Evolutionary conservation across 2,888 invertebrate species (phyloP).

Genomic region (Strigamia crassipes): DNA sequence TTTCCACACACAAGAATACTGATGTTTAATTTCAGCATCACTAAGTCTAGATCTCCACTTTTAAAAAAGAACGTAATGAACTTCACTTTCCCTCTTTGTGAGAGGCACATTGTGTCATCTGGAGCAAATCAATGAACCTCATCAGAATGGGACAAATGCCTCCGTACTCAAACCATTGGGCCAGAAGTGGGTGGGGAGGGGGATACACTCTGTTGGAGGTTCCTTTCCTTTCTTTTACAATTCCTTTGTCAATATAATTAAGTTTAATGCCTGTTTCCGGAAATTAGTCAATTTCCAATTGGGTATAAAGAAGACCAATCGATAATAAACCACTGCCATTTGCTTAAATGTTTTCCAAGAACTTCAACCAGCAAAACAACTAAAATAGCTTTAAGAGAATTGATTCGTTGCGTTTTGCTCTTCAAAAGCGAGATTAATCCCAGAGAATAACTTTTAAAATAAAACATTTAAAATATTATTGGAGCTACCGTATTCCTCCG

Average conservation of each 20-base stretch:
- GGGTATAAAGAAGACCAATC: not conserved
- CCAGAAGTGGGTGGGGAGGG: not conserved
- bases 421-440: no score
- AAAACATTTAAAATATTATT: not conserved
- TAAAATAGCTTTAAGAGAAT: no score
- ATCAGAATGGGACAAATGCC: conserved; percentile 42
- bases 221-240: conserved; percentile 25
- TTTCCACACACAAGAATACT: conserved; percentile 42
- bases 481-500: no score
- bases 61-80: conserved; percentile 33
- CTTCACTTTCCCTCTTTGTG: conserved; percentile 8
- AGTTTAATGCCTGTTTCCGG: conserved; percentile 27
- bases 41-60: conserved; percentile 24
- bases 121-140: conserved; percentile 40
- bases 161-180: conserved; percentile 25
- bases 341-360: no score
- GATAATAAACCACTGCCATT: conserved; percentile 7
- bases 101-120: conserved; percentile 26
- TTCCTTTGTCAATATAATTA: conserved; percentile 25
- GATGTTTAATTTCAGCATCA: conserved; percentile 38
- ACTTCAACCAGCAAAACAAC: no score
- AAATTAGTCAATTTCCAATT: conserved; percentile 40
- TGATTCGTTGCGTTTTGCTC: no score
- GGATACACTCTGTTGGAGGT: not conserved
- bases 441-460: no score